Percentiles rank a stretch among this genome's conserved stretches.
phyloP scores from a whole-genome alignment of 2,113 vertebrate genomes.

The Microtus montanus region DNA sequence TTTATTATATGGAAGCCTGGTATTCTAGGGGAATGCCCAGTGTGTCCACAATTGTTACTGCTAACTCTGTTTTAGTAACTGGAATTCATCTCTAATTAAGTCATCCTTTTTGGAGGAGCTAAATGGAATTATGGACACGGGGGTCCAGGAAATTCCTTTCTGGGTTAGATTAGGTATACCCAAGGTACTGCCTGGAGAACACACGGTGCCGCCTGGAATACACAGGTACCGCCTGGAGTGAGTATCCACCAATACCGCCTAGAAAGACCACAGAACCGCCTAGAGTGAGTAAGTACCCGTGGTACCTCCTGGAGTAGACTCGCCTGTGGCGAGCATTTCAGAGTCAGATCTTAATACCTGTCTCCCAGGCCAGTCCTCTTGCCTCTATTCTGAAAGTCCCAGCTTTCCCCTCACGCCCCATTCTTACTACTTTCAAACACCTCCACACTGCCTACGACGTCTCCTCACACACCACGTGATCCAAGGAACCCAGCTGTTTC shows the following conservation, averaged over 20 bases:
- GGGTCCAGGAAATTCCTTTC: conserved; percentile 47
- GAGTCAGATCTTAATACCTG: background rate
- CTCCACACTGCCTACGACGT: background rate
- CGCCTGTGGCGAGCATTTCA: background rate
- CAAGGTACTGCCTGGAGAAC: background rate
- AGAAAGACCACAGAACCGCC: background rate
- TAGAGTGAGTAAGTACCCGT: background rate
- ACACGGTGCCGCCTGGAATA: background rate
- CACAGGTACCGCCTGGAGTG: background rate
- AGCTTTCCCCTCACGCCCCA: background rate
- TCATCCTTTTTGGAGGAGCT: conserved; percentile 24
- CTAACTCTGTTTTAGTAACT: background rate
- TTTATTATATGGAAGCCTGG: background rate
- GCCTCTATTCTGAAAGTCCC: background rate
- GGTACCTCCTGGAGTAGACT: background rate
- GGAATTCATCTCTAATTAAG: conserved; percentile 20
- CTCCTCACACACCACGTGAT: background rate
- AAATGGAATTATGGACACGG: conserved; percentile 8
- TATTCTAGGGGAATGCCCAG: background rate
- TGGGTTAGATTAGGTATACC: background rate
- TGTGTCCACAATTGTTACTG: background rate
- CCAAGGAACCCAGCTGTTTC: background rate
- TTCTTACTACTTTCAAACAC: rapidly evolving
- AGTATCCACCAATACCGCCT: background rate
- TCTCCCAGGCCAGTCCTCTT: background rate